Percentiles rank a stretch among this genome's conserved stretches.
phyloP scores from a whole-genome alignment of 1,140 invertebrate species.

The Lordiphosa clarofinis region DNA sequence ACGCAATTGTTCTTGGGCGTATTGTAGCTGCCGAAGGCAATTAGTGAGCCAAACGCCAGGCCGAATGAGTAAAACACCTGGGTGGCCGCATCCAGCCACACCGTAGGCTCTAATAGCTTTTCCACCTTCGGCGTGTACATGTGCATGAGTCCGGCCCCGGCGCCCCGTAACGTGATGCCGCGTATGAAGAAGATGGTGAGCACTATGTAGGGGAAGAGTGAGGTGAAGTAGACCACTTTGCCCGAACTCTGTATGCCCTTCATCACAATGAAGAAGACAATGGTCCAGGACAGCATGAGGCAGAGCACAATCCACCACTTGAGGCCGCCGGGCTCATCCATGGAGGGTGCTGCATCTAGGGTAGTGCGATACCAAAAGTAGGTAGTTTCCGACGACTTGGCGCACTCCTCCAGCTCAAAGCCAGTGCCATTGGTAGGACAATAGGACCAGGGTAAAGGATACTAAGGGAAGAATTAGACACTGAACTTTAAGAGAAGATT shows the following conservation, averaged over 20 bases:
- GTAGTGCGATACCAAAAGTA: constrained; percentile 95
- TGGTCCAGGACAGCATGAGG: constrained; percentile 94
- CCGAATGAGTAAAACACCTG: constrained; percentile 98
- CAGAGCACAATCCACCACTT: constrained; percentile 97
- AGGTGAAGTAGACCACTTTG: constrained; percentile 98
- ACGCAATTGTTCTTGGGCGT: constrained; percentile 94
- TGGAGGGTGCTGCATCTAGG: constrained; percentile 89
- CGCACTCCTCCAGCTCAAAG: constrained; percentile 88
- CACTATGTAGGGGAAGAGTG: constrained; percentile 96
- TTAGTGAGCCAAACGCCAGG: constrained; percentile 94
- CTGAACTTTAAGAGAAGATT: background rate
- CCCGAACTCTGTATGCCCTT: constrained; percentile 98
- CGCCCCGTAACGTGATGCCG: constrained; percentile 93
- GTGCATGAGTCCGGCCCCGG: constrained; percentile 91
- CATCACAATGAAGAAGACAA: constrained; percentile 98
- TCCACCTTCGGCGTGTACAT: constrained; percentile 96
- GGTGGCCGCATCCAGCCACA: constrained; percentile 96
- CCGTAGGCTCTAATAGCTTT: constrained; percentile 88
- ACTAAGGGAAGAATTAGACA: constrained; percentile 74
- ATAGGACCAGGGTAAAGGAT: constrained; percentile 89
- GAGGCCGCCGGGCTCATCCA: constrained; percentile 90
- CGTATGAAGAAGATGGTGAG: constrained; percentile 96
- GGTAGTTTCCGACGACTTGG: constrained; percentile 89
- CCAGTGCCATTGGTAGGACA: constrained; percentile 87
- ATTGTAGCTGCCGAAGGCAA: constrained; percentile 95